Conservation (phyloP, 2,113 vertebrate genomes). For the Salvelinus fontinalis region DNA sequence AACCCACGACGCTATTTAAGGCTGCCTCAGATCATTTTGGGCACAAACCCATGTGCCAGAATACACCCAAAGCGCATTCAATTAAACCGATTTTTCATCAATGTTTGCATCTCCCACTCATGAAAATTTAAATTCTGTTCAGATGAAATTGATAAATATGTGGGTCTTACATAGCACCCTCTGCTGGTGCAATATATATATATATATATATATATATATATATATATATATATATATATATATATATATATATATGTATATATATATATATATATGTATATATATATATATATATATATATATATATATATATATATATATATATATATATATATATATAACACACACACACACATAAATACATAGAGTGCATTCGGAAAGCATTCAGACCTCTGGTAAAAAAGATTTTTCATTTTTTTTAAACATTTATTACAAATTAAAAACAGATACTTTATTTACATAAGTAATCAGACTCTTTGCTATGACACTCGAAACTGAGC, state of each 20-base stretch:
- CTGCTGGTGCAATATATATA: conserved; percentile 51
- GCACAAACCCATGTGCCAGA: conserved; percentile 70
- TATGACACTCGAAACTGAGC: too few species aligned
- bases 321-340: background rate
- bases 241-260: background rate
- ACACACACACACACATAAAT: too few species aligned
- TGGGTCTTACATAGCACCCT: conserved; percentile 61
- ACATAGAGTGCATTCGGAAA: too few species aligned
- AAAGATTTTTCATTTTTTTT: too few species aligned
- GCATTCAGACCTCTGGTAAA: too few species aligned
- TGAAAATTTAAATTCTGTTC: conserved; percentile 75
- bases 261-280: too few species aligned
- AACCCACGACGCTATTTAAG: conserved; percentile 64
- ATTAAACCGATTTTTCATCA: conserved; percentile 71
- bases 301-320: background rate
- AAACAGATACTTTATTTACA: too few species aligned
- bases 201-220: background rate
- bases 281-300: background rate
- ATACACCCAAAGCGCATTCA: conserved; percentile 69
- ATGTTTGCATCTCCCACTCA: conserved; percentile 73
- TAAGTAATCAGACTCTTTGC: too few species aligned
- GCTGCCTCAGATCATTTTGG: conserved; percentile 65
- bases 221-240: background rate
- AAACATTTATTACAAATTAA: too few species aligned
- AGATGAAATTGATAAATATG: conserved; percentile 71